A percentile compares a stretch with the other conserved stretches of the same genome.
phyloP scores from a whole-genome alignment of 2,113 vertebrate species.

The Ursus arctos region DNA sequence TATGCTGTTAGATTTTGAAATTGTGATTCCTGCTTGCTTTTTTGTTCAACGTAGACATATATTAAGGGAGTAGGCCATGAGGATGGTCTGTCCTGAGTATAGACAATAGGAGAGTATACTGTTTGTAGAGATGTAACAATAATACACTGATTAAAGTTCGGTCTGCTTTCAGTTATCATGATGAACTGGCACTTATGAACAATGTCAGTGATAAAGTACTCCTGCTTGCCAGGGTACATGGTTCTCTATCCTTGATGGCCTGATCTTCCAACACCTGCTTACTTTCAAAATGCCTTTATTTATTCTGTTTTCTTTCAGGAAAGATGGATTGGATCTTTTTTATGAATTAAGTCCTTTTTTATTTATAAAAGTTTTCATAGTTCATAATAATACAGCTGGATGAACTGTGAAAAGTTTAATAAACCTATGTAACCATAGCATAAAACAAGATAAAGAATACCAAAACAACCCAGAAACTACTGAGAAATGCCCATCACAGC shows the following conservation, averaged over 20 bases:
- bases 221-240: neutral
- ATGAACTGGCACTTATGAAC: neutral
- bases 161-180: neutral
- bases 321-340: neutral
- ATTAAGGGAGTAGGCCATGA: neutral
- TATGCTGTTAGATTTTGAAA: neutral
- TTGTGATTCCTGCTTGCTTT: neutral
- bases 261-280: neutral
- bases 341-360: neutral
- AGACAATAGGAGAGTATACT: neutral
- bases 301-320: neutral
- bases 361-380: neutral
- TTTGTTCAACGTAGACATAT: neutral
- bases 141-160: neutral
- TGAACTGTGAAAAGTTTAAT: neutral
- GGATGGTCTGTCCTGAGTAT: neutral
- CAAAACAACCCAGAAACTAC: neutral
- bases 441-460: neutral
- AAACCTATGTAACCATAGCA: neutral
- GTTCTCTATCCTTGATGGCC: rapidly evolving
- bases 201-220: neutral
- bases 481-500: neutral
- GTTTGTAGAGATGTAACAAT: neutral
- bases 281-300: neutral
- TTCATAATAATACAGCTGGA: neutral